Conservation (phyloP, 2,797 vertebrate genomes). For the Odontamblyopus lacepedii region DNA sequence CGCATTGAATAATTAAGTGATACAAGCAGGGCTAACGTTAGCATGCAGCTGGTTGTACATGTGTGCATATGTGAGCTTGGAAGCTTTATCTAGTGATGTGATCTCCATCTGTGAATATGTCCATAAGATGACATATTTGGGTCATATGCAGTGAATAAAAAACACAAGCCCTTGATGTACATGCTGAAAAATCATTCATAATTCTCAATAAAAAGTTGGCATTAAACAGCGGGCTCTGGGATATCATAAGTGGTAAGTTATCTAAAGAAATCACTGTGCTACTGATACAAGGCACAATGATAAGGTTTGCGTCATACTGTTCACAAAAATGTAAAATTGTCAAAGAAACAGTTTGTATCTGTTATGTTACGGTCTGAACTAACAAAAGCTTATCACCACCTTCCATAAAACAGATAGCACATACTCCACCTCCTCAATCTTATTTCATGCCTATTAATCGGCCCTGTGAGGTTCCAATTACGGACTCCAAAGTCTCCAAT, state of each 20-base stretch:
- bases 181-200: slow-evolving; percentile 32
- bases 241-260: neutral
- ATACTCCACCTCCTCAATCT: neutral
- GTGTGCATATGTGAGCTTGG: slow-evolving; percentile 3
- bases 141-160: slow-evolving; percentile 43
- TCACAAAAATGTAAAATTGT: slow-evolving; percentile 10
- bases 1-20: slow-evolving; percentile 18
- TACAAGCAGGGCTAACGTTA: slow-evolving; percentile 12
- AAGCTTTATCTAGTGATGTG: slow-evolving; percentile 15
- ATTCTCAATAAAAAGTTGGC: slow-evolving; percentile 31
- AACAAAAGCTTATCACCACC: neutral
- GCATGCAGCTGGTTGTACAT: slow-evolving; percentile 5
- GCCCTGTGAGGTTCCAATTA: neutral
- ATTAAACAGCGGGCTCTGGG: slow-evolving; percentile 13
- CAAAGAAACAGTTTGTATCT: slow-evolving; percentile 3
- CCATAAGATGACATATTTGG: slow-evolving; percentile 55
- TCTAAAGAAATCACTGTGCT: neutral
- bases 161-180: slow-evolving; percentile 7
- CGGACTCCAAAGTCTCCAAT: slow-evolving; percentile 21
- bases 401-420: neutral
- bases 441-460: slow-evolving; percentile 2
- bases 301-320: neutral
- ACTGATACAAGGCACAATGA: slow-evolving; percentile 15
- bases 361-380: neutral
- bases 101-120: slow-evolving; percentile 43